Conservation (phyloP, 1,140 invertebrate genomes). For the Tetranychus cinnabarinus region DNA sequence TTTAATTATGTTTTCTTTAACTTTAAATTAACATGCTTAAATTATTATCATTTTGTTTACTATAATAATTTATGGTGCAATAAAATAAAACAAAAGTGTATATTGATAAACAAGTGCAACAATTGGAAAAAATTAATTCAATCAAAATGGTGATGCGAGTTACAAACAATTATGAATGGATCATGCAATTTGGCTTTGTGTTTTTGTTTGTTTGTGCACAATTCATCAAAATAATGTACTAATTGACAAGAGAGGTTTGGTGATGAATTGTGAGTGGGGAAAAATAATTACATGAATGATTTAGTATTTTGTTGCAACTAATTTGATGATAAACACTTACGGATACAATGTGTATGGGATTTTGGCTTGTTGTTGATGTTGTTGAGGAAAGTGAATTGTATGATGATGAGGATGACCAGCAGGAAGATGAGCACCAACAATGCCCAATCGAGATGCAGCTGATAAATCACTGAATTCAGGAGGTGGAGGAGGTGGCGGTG, state of each 20-base stretch:
- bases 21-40: no score
- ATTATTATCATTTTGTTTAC: no score
- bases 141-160: neutral
- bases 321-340: neutral
- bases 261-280: no score
- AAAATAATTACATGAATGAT: no score
- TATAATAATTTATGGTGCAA: no score
- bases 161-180: neutral
- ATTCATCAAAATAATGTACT: no score
- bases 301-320: no score
- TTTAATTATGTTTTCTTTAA: no score
- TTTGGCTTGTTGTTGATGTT: neutral
- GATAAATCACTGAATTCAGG: conserved; percentile 12
- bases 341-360: conserved; percentile 2
- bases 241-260: no score
- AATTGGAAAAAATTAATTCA: neutral
- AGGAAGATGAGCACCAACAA: conserved; percentile 3
- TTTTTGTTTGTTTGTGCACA: neutral
- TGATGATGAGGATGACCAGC: conserved; percentile 3
- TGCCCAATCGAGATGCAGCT: neutral
- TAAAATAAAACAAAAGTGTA: no score
- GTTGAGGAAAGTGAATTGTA: neutral
- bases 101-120: neutral
- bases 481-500: conserved; percentile 7
- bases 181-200: conserved; percentile 5